Conservation (phyloP, 2,113 vertebrate genomes). For the Macroglossus sobrinus region DNA sequence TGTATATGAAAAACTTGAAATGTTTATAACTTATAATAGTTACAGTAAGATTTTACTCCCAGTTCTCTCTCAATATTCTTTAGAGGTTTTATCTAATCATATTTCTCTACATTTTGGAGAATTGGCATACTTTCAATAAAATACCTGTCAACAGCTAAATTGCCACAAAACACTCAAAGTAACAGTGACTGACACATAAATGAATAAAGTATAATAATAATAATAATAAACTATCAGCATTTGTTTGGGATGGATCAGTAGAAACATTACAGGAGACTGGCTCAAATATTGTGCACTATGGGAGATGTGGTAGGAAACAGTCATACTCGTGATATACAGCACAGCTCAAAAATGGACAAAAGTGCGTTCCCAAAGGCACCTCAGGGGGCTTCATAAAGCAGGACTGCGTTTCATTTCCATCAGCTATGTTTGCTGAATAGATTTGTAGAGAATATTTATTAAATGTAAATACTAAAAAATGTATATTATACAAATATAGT, state of each 20-base stretch:
- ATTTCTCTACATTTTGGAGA: neutral
- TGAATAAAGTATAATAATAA: neutral
- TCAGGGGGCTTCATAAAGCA: constrained; percentile 52
- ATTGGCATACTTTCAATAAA: neutral
- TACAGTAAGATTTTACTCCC: neutral
- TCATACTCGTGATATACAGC: constrained; percentile 22
- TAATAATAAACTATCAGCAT: neutral
- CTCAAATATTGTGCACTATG: neutral
- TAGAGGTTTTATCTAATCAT: neutral
- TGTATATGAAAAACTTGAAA: neutral
- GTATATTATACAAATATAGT: constrained; percentile 42
- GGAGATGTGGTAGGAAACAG: neutral
- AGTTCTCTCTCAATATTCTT: neutral
- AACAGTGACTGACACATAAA: neutral
- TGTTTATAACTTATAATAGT: neutral
- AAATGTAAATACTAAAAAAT: constrained; percentile 62
- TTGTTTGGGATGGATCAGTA: constrained; percentile 33
- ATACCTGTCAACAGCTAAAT: neutral
- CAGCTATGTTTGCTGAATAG: constrained; percentile 54
- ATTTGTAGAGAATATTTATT: constrained; percentile 66
- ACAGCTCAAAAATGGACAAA: constrained; percentile 28
- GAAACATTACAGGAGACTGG: neutral
- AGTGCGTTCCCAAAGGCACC: neutral
- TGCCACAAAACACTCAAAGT: neutral
- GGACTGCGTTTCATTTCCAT: constrained; percentile 32